Evolutionary conservation across 2,797 vertebrate species (phyloP).

Genomic region (Poeciliopsis paucimaculata): DNA sequence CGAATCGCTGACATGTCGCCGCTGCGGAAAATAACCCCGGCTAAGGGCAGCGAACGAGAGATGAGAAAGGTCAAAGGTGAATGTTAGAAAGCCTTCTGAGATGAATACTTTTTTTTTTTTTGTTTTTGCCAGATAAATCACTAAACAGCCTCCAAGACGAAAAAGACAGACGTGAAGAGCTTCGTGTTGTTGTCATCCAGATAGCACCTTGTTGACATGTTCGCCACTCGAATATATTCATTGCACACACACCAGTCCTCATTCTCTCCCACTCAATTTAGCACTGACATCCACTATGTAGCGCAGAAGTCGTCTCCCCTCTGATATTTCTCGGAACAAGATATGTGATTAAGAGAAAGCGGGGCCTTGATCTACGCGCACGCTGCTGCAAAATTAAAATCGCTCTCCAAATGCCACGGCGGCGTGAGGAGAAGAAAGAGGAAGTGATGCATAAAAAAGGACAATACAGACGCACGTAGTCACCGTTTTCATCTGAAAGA

Average conservation of each 20-base stretch:
- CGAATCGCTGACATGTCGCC: conserved; percentile 31
- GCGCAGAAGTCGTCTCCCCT: conserved; percentile 14
- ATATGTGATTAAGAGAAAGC: conserved; percentile 29
- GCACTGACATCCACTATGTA: conserved; percentile 14
- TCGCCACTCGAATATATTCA: conserved; percentile 6
- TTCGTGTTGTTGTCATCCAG: conserved; percentile 20
- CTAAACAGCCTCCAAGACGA: conserved; percentile 45
- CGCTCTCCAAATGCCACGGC: conserved; percentile 74
- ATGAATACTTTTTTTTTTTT: conserved; percentile 67
- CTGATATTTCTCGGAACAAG: conserved; percentile 16
- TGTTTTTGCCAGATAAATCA: conserved; percentile 66
- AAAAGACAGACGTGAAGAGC: conserved; percentile 16
- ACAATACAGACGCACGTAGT: conserved; percentile 5
- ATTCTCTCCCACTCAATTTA: conserved; percentile 4
- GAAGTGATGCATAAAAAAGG: neutral
- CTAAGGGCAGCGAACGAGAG: conserved; percentile 50
- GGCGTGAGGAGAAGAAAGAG: conserved; percentile 26
- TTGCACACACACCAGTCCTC: neutral
- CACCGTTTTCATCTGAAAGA: neutral
- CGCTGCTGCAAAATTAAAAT: conserved; percentile 73
- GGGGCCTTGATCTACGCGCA: neutral
- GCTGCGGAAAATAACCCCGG: conserved; percentile 12
- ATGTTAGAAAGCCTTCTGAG: conserved; percentile 68
- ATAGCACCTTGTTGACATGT: conserved; percentile 29
- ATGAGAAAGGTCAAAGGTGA: conserved; percentile 60